Evolutionary conservation across 2,888 invertebrate genomes (phyloP).

Genomic region (Scaptodrosophila latifasciaeformis): DNA sequence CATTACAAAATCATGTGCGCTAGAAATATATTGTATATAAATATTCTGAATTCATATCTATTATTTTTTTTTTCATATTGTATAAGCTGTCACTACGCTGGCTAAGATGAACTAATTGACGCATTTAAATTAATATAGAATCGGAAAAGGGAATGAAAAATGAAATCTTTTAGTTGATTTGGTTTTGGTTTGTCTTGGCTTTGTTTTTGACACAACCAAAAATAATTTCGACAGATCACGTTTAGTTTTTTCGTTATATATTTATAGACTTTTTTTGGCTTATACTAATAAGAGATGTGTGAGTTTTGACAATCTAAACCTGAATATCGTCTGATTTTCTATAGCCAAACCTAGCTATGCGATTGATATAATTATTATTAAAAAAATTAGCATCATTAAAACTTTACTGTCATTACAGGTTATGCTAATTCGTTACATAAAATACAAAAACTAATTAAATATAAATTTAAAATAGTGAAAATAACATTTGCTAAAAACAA

Average conservation of each 20-base stretch:
- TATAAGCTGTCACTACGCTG: constrained; percentile 25
- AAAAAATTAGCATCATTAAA: too few species aligned
- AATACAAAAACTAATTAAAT: not conserved
- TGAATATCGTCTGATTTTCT: too few species aligned
- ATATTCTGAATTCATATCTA: not conserved
- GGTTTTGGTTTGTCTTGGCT: constrained; percentile 9
- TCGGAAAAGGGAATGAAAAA: not conserved
- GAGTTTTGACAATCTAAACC: too few species aligned
- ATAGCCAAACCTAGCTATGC: too few species aligned
- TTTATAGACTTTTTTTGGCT: constrained; percentile 43
- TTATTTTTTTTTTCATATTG: too few species aligned
- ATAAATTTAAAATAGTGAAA: not conserved
- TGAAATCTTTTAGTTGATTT: constrained; percentile 26
- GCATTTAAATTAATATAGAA: constrained; percentile 33
- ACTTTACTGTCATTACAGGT: not conserved
- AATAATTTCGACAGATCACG: not conserved
- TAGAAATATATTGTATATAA: constrained; percentile 34
- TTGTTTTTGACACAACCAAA: constrained; percentile 48
- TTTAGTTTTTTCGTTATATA: constrained; percentile 2
- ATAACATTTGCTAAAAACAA: constrained; percentile 31
- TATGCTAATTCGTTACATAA: not conserved
- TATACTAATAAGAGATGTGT: too few species aligned
- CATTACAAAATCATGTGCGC: constrained; percentile 45
- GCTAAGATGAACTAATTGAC: constrained; percentile 60
- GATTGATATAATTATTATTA: too few species aligned